Conservation (phyloP, 1,140 invertebrate genomes). For the Rhizoglyphus robini region DNA sequence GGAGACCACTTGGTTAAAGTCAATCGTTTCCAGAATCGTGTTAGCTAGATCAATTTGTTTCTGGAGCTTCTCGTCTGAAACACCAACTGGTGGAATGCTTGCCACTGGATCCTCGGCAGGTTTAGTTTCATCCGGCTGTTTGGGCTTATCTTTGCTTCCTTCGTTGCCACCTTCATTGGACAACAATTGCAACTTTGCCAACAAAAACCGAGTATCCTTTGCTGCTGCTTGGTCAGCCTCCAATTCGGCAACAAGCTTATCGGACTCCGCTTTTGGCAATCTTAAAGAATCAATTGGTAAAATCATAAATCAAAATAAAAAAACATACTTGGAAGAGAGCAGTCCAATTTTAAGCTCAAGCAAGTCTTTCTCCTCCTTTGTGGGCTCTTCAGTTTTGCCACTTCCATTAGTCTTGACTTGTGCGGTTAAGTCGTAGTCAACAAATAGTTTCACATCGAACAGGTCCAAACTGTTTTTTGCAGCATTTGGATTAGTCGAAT, state of each 20-base stretch:
- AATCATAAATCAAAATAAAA: no score
- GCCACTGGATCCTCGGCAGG: constrained; percentile 31
- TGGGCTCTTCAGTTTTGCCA: not conserved
- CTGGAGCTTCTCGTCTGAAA: constrained; percentile 9
- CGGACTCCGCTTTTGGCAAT: not conserved
- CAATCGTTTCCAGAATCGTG: constrained; percentile 2
- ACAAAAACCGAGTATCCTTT: not conserved
- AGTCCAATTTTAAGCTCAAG: not conserved
- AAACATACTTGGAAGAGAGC: no score
- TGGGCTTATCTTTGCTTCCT: constrained; percentile 40
- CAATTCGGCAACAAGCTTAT: not conserved
- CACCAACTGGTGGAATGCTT: not conserved
- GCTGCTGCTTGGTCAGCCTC: not conserved
- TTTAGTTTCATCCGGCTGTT: constrained; percentile 39
- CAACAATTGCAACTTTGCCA: not conserved
- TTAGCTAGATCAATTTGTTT: constrained; percentile 18
- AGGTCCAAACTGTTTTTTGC: not conserved
- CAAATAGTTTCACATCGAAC: not conserved
- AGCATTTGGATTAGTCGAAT: not conserved
- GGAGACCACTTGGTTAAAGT: constrained; percentile 18
- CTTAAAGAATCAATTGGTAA: not conserved
- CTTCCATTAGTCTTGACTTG: not conserved
- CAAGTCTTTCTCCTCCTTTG: not conserved
- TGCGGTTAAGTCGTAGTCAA: not conserved
- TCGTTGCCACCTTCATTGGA: constrained; percentile 40